Percentiles rank a stretch among this genome's conserved stretches.
These are phyloP conservation scores for Minunthozetes semirufus DNA, from an alignment of 2,888 invertebrate species.

Conservation along the genomic window DNA sequence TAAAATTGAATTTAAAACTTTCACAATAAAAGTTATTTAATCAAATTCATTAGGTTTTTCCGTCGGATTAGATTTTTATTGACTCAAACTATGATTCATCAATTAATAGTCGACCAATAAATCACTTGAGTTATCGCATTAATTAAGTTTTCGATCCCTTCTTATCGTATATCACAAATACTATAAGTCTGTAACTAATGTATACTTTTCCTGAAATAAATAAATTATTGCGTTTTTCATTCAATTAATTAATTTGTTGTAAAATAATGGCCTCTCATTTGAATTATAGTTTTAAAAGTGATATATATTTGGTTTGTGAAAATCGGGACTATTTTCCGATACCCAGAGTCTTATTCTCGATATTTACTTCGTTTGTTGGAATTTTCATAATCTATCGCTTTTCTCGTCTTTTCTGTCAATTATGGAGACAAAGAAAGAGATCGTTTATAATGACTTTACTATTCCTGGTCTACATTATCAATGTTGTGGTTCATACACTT, in stretches of 20 bases:
- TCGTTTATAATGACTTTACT: slow-evolving; percentile 34
- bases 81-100: too few species aligned
- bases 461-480: neutral
- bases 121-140: neutral
- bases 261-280: neutral
- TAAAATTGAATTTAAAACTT: too few species aligned
- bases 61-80: neutral
- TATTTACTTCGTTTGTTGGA: neutral
- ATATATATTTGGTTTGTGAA: neutral
- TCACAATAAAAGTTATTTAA: too few species aligned
- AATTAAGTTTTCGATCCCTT: neutral
- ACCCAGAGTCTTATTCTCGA: neutral
- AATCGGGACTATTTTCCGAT: neutral
- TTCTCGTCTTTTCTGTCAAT: neutral
- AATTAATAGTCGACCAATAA: neutral
- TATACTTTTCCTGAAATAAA: neutral
- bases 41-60: too few species aligned
- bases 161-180: neutral
- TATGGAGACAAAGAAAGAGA: slow-evolving; percentile 24
- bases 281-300: neutral
- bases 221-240: neutral
- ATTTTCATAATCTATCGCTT: neutral
- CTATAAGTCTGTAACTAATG: neutral
- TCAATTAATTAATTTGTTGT: neutral
- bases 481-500: neutral